Evolutionary conservation across 2,113 vertebrate species (phyloP).

Genomic region (Regulus satrapa): DNA sequence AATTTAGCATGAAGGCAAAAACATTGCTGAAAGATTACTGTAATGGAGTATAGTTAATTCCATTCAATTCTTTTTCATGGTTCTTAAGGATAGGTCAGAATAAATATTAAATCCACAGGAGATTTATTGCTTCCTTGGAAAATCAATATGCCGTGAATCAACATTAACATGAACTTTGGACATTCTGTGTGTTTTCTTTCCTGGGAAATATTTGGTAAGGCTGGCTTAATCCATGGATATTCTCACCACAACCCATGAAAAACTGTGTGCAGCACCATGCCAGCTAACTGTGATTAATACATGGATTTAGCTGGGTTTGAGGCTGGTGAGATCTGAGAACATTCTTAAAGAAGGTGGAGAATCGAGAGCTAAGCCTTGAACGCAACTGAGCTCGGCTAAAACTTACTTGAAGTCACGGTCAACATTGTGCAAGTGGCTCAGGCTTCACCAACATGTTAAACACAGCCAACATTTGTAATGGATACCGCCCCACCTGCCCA

Average conservation of each 20-base stretch:
- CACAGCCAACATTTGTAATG: slow-evolving; percentile 38
- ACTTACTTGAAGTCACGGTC: neutral
- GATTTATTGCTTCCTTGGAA: slow-evolving; percentile 43
- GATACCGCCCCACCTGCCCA: slow-evolving; percentile 42
- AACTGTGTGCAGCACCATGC: neutral
- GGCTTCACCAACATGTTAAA: slow-evolving; percentile 17
- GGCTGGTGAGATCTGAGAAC: neutral
- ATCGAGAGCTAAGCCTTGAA: neutral
- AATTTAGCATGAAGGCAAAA: slow-evolving; percentile 28
- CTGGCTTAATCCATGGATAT: neutral
- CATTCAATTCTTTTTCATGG: slow-evolving; percentile 5
- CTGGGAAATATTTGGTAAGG: neutral
- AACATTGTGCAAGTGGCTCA: neutral
- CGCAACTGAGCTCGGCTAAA: neutral
- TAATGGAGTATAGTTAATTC: slow-evolving; percentile 12
- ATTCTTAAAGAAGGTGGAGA: slow-evolving; percentile 42
- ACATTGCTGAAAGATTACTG: neutral
- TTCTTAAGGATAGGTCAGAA: slow-evolving; percentile 22
- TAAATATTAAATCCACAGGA: slow-evolving; percentile 35
- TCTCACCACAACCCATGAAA: neutral
- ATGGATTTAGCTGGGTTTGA: neutral
- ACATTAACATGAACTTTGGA: neutral
- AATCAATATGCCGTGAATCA: slow-evolving; percentile 7
- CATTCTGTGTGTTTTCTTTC: neutral
- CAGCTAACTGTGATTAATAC: neutral